These are phyloP conservation scores for Oscheius sp. DNA, from an alignment of 1,140 invertebrate genomes.

Conservation along the genomic window DNA sequence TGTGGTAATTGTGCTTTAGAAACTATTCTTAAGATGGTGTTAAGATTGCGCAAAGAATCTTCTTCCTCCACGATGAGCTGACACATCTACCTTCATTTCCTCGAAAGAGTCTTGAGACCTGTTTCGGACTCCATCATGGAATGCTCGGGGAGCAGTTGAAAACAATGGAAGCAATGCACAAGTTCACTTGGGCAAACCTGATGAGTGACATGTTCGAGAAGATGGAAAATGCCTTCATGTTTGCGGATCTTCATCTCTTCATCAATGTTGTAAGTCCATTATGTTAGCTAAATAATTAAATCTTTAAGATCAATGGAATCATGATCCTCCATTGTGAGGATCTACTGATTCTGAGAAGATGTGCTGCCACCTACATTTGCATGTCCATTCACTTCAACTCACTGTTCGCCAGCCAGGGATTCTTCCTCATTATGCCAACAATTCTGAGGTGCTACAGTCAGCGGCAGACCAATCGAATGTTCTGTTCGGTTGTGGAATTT, in stretches of 20 bases:
- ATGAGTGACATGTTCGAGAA: constrained; percentile 96
- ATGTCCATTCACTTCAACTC: constrained; percentile 97
- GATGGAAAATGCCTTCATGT: constrained; percentile 97
- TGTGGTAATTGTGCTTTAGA: constrained; percentile 57
- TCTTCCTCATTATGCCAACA: constrained; percentile 94
- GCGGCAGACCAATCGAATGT: constrained; percentile 87
- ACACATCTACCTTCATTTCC: constrained; percentile 98
- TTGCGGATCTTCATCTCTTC: constrained; percentile 92
- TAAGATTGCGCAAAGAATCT: constrained; percentile 84
- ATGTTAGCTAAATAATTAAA: neutral
- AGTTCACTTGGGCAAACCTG: constrained; percentile 93
- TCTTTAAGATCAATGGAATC: constrained; percentile 76
- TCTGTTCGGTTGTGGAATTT: constrained; percentile 92
- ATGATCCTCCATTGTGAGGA: constrained; percentile 95
- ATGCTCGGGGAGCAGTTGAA: constrained; percentile 86
- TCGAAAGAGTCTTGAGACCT: constrained; percentile 90
- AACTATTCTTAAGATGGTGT: constrained; percentile 18
- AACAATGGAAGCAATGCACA: constrained; percentile 91
- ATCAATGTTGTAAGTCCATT: constrained; percentile 73
- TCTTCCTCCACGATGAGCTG: constrained; percentile 97
- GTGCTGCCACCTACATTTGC: constrained; percentile 93
- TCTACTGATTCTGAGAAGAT: constrained; percentile 86
- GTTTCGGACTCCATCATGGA: constrained; percentile 87
- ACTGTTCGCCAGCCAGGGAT: constrained; percentile 94
- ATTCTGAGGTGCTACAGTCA: constrained; percentile 92